A percentile compares a stretch with the other conserved stretches of the same genome.
Evolutionary conservation across 2,113 vertebrate genomes (phyloP).

Genomic region (Trichechus manatus): DNA sequence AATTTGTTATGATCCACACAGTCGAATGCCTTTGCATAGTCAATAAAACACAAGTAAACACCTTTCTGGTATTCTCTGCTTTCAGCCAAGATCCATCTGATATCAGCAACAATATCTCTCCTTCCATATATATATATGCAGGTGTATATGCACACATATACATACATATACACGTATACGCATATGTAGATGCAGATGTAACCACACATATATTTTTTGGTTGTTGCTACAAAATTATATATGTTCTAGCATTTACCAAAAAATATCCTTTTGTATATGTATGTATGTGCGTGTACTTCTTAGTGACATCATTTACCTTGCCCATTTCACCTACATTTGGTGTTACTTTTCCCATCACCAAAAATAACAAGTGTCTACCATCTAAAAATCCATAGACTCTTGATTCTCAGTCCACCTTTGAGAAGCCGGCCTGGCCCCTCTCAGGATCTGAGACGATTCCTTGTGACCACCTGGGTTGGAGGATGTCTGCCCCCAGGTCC

Average conservation of each 20-base stretch:
- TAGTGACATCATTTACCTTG: not conserved
- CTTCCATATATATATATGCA: too few species aligned
- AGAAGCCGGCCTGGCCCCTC: not conserved
- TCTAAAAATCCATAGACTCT: not conserved
- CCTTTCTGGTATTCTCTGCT: too few species aligned
- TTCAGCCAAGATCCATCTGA: too few species aligned
- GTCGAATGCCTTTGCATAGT: too few species aligned
- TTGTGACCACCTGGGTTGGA: not conserved
- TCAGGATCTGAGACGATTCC: slow-evolving; percentile 24
- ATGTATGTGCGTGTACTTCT: not conserved
- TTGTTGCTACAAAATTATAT: not conserved
- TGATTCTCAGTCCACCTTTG: not conserved
- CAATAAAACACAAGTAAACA: too few species aligned
- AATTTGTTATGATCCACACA: too few species aligned
- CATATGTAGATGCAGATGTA: not conserved
- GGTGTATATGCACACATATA: too few species aligned
- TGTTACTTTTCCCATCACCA: not conserved
- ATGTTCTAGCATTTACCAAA: not conserved
- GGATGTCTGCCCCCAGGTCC: not conserved
- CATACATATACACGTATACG: not conserved
- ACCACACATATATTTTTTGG: not conserved
- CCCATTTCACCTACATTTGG: not conserved
- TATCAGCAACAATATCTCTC: too few species aligned
- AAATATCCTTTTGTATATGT: not conserved
- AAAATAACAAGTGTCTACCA: not conserved